Evolutionary conservation across 2,888 invertebrate genomes (phyloP).

Genomic region (Lacanobia wlatinum): DNA sequence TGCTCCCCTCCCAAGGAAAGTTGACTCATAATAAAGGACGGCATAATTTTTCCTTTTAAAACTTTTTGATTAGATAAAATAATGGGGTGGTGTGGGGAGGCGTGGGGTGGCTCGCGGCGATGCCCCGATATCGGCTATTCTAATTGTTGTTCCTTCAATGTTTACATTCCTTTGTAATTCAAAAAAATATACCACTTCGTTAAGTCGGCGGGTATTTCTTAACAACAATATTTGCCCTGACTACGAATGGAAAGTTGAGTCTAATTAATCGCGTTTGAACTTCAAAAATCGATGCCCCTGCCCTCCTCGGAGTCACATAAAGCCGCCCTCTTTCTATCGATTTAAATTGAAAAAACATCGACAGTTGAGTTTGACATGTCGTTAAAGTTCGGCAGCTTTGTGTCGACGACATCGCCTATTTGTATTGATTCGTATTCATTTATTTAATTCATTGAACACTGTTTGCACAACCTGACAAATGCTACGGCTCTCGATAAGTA

Average conservation of each 20-base stretch:
- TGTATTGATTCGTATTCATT: conserved; percentile 77
- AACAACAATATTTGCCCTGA: conserved; percentile 65
- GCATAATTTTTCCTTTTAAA: conserved; percentile 91
- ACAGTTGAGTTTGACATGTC: conserved; percentile 74
- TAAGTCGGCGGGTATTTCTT: conserved; percentile 66
- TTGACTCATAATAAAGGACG: conserved; percentile 91
- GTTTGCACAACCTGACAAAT: conserved; percentile 64
- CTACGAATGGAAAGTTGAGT: conserved; percentile 65
- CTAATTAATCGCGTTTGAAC: conserved; percentile 82
- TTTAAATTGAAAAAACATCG: conserved; percentile 87
- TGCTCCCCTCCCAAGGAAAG: conserved; percentile 87
- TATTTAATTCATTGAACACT: conserved; percentile 71
- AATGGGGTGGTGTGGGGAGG: conserved; percentile 88
- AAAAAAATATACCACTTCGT: conserved; percentile 75
- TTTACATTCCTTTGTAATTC: conserved; percentile 86
- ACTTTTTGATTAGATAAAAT: conserved; percentile 92
- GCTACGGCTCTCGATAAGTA: conserved; percentile 48
- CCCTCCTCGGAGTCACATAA: conserved; percentile 70
- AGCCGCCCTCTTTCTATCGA: conserved; percentile 77
- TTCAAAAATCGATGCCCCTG: conserved; percentile 67
- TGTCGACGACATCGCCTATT: conserved; percentile 74
- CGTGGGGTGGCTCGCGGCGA: conserved; percentile 85
- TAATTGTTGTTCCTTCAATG: conserved; percentile 89
- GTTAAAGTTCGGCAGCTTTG: conserved; percentile 68
- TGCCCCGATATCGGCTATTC: conserved; percentile 89